phyloP scores from a whole-genome alignment of 2,797 vertebrate genomes.

The Pangasius sanitwongsei region DNA sequence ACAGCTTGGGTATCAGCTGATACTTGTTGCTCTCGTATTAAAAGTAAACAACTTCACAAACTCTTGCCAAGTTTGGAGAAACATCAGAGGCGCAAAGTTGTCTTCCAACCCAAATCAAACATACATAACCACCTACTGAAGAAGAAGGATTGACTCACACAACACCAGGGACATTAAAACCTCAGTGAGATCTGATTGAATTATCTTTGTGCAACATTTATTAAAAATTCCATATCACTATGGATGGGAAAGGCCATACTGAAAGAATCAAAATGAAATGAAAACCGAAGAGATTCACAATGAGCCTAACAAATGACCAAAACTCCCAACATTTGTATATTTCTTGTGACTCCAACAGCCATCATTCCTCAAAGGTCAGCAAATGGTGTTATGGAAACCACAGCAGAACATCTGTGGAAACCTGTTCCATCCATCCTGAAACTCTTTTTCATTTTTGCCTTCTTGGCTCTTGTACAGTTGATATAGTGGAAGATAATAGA shows the following conservation, averaged over 20 bases:
- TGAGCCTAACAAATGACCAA: not conserved
- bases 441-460: not conserved
- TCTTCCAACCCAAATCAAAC: not conserved
- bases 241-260: not conserved
- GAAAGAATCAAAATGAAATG: not conserved
- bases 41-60: not conserved
- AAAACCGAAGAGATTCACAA: not conserved
- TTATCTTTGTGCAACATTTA: not conserved
- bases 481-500: conserved; percentile 37
- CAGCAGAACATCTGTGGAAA: not conserved
- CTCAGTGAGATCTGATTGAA: not conserved
- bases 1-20: not conserved
- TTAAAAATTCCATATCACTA: not conserved
- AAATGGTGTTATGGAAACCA: conserved; percentile 12
- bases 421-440: not conserved
- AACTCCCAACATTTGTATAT: not conserved
- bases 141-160: not conserved
- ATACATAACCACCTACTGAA: not conserved
- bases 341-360: not conserved
- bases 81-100: not conserved
- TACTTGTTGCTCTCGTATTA: not conserved
- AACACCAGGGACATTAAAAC: not conserved
- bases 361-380: not conserved
- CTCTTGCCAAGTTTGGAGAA: not conserved
- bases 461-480: conserved; percentile 32